Conservation (phyloP, 2,888 invertebrate species). For the Epiblema foenella region DNA sequence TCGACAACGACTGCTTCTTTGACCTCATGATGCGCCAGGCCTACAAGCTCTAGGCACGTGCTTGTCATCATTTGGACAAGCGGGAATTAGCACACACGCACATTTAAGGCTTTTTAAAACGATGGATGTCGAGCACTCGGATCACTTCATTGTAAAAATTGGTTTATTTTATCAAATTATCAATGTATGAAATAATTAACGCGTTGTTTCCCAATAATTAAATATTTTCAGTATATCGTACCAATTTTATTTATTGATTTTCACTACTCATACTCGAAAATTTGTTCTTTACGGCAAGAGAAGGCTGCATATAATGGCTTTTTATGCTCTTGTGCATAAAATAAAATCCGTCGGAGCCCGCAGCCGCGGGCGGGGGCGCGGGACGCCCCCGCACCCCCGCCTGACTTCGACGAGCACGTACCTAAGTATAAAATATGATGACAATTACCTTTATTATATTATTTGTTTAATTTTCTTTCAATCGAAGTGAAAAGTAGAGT, state of each 20-base stretch:
- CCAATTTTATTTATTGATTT: background rate
- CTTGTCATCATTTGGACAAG: constrained; percentile 18
- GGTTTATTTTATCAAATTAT: background rate
- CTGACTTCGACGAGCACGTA: too few species aligned
- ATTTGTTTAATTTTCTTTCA: too few species aligned
- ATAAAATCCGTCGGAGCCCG: too few species aligned
- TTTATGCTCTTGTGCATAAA: too few species aligned
- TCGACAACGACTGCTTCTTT: constrained; percentile 97
- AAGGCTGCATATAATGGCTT: too few species aligned
- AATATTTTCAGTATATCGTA: background rate
- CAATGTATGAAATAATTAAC: background rate
- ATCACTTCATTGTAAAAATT: background rate
- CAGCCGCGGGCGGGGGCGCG: too few species aligned
- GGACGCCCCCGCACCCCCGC: too few species aligned
- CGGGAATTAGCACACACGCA: constrained; percentile 16
- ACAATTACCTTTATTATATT: too few species aligned
- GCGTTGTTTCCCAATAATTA: constrained; percentile 4
- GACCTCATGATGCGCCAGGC: constrained; percentile 97
- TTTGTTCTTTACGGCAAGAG: too few species aligned
- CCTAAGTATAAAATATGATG: too few species aligned
- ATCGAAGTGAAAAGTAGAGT: too few species aligned
- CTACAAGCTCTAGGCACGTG: constrained; percentile 89
- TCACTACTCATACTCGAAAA: too few species aligned
- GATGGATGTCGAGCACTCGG: background rate
- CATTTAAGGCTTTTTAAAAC: constrained; percentile 16